These are phyloP conservation scores for Poecilia picta DNA, from an alignment of 2,797 vertebrate species.

Conservation along the genomic window DNA sequence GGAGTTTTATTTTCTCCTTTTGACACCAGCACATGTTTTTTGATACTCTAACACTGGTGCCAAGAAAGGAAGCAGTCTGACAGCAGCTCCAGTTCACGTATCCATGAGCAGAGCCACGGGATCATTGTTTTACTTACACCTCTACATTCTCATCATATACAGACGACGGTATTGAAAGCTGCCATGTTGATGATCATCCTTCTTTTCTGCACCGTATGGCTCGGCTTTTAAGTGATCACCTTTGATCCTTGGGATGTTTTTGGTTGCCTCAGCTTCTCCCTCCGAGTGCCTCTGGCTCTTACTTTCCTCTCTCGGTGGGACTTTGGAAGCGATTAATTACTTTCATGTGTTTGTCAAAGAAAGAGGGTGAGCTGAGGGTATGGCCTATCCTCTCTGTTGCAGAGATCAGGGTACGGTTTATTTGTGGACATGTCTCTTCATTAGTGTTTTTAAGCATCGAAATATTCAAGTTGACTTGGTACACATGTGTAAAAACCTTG, in stretches of 20 bases:
- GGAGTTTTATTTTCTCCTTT: background rate
- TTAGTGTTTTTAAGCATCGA: conserved; percentile 54
- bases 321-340: conserved; percentile 78
- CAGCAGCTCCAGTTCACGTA: background rate
- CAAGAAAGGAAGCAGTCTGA: background rate
- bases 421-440: conserved; percentile 44
- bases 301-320: conserved; percentile 54
- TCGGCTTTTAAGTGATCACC: conserved; percentile 18
- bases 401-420: conserved; percentile 15
- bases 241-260: conserved; percentile 32
- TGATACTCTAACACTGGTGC: background rate
- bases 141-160: background rate
- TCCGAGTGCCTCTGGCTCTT: conserved; percentile 49
- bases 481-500: background rate
- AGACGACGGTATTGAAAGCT: background rate
- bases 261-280: conserved; percentile 43
- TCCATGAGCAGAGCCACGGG: background rate
- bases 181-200: background rate
- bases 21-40: background rate
- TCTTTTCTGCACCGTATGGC: background rate
- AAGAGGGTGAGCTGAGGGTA: conserved; percentile 51
- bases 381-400: conserved; percentile 48
- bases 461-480: conserved; percentile 14
- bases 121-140: background rate
- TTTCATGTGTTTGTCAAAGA: conserved; percentile 71